These are phyloP conservation scores for Amblyraja radiata DNA, from an alignment of 2,797 vertebrate species.

Conservation along the genomic window DNA sequence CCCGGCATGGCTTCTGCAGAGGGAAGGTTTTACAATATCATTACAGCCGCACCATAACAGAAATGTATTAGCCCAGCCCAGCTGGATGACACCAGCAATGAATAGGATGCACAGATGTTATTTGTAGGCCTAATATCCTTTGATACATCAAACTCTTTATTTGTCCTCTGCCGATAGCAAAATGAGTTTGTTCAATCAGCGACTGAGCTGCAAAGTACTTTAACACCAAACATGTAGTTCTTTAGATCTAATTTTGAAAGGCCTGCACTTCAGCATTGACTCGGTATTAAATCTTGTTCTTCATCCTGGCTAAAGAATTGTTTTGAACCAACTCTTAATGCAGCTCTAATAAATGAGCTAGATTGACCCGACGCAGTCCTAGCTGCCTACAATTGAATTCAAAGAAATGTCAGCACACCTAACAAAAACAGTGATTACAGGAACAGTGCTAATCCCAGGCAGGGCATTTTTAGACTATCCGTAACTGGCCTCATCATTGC, in stretches of 20 bases:
- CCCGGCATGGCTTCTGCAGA: slow-evolving; percentile 54
- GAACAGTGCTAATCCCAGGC: background rate
- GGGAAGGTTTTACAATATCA: too few species aligned
- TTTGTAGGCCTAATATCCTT: slow-evolving; percentile 47
- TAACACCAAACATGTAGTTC: background rate
- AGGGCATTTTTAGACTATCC: background rate
- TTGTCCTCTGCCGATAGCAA: background rate
- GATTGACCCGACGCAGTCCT: background rate
- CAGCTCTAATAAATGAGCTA: background rate
- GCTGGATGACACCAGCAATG: slow-evolving; percentile 48
- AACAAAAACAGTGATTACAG: background rate
- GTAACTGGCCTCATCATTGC: background rate
- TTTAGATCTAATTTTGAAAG: slow-evolving; percentile 2
- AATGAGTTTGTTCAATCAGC: background rate
- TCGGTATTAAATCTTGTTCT: background rate
- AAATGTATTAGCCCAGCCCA: slow-evolving; percentile 48
- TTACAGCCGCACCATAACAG: slow-evolving; percentile 23
- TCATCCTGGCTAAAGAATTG: background rate
- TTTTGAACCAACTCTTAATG: background rate
- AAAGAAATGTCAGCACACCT: background rate
- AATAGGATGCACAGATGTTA: slow-evolving; percentile 50
- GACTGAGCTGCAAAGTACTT: slow-evolving; percentile 1
- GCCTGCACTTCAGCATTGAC: background rate
- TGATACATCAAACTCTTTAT: slow-evolving; percentile 40
- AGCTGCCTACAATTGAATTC: background rate